phyloP scores from a whole-genome alignment of 1,140 invertebrate genomes.

The Oscheius sp. region DNA sequence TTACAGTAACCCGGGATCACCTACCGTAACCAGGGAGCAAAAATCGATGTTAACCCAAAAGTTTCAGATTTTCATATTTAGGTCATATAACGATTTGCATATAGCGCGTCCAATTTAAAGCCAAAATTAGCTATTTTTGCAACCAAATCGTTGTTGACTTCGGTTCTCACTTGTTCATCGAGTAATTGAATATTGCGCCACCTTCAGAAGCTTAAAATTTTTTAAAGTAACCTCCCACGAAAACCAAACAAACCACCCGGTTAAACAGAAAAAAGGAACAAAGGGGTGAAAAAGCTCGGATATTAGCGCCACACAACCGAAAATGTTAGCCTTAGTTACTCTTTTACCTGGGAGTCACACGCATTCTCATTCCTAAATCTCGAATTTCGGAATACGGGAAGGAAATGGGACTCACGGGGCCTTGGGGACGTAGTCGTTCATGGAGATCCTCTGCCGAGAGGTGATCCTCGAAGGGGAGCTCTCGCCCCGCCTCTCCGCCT shows the following conservation, averaged over 20 bases:
- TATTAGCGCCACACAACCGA: neutral
- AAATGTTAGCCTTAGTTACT: neutral
- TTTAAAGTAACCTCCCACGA: neutral
- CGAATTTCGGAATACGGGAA: too few relatives aligned
- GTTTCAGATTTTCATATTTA: too few relatives aligned
- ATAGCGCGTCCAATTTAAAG: too few relatives aligned
- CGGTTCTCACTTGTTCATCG: too few relatives aligned
- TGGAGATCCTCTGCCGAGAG: neutral
- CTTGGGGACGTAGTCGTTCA: neutral
- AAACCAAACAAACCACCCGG: neutral
- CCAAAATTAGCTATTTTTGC: too few relatives aligned
- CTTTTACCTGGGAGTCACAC: neutral
- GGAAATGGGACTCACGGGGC: neutral
- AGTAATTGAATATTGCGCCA: too few relatives aligned
- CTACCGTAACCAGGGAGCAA: too few relatives aligned
- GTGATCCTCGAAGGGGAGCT: neutral
- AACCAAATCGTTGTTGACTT: too few relatives aligned
- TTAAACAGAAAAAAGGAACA: neutral
- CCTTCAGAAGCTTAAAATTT: too few relatives aligned
- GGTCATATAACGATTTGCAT: too few relatives aligned
- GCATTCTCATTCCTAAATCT: neutral
- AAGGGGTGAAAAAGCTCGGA: neutral
- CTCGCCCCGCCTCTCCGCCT: neutral
- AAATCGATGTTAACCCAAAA: too few relatives aligned
- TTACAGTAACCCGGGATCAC: too few relatives aligned